phyloP scores from a whole-genome alignment of 2,888 invertebrate genomes.

The Furcula furcula region DNA sequence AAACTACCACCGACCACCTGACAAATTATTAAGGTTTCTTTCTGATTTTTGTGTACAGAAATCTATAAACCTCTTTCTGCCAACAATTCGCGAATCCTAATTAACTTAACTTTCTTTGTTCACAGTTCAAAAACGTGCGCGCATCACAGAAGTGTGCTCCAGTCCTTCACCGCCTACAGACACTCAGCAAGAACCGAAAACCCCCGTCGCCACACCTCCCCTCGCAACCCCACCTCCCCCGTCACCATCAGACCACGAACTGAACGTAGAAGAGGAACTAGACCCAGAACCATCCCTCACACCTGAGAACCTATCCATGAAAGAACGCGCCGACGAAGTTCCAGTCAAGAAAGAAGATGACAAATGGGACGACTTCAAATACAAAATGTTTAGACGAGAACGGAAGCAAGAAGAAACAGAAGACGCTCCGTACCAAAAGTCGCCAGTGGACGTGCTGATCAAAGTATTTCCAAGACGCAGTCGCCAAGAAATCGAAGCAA shows the following conservation, averaged over 20 bases:
- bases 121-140: conserved; percentile 75
- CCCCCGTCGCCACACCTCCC: conserved; percentile 57
- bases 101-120: conserved; percentile 37
- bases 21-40: no score
- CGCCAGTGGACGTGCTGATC: conserved; percentile 93
- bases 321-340: conserved; percentile 82
- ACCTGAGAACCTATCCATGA: conserved; percentile 91
- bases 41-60: no score
- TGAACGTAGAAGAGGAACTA: conserved; percentile 81
- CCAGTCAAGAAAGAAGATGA: conserved; percentile 75
- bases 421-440: conserved; percentile 79
- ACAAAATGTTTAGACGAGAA: conserved; percentile 61
- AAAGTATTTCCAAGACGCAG: conserved; percentile 95
- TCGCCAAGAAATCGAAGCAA: conserved; percentile 91
- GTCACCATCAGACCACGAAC: conserved; percentile 75
- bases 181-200: conserved; percentile 51
- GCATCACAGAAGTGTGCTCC: conserved; percentile 71
- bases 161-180: conserved; percentile 67
- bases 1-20: no score
- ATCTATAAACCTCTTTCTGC: no score
- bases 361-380: conserved; percentile 72
- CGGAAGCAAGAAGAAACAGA: conserved; percentile 49
- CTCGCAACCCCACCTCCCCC: conserved; percentile 65
- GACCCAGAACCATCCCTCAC: conserved; percentile 82
- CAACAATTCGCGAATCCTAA: no score